phyloP scores from a whole-genome alignment of 2,797 vertebrate species.

The Glossophaga mutica region DNA sequence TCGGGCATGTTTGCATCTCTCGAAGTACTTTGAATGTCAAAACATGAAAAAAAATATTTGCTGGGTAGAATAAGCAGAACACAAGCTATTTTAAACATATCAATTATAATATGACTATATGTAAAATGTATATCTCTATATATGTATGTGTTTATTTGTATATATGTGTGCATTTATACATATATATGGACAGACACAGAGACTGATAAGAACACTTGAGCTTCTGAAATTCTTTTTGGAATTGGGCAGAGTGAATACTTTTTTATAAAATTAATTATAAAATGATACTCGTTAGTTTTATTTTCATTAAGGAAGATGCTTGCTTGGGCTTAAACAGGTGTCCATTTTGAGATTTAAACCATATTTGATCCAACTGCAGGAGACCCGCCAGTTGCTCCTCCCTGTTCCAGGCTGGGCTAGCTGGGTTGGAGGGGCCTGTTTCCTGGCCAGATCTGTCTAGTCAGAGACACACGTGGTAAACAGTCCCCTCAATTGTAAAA shows the following conservation, averaged over 20 bases:
- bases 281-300: not conserved
- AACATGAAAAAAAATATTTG: not conserved
- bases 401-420: not conserved
- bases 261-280: not conserved
- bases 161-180: not conserved
- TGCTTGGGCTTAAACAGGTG: not conserved
- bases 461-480: not conserved
- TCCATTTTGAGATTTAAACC: not conserved
- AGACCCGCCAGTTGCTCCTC: not conserved
- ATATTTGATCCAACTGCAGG: not conserved
- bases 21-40: not conserved
- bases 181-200: not conserved
- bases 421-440: not conserved
- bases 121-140: not conserved
- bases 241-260: not conserved
- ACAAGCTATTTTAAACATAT: not conserved
- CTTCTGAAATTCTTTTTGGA: conserved; percentile 26
- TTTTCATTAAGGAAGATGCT: not conserved
- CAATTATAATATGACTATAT: not conserved
- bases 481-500: not conserved
- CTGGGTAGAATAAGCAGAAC: not conserved
- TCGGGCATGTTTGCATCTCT: not conserved
- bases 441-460: not conserved
- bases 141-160: not conserved
- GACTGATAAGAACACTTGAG: not conserved